These are phyloP conservation scores for Cossypha heuglini DNA, from an alignment of 2,797 vertebrate species.

Conservation along the genomic window DNA sequence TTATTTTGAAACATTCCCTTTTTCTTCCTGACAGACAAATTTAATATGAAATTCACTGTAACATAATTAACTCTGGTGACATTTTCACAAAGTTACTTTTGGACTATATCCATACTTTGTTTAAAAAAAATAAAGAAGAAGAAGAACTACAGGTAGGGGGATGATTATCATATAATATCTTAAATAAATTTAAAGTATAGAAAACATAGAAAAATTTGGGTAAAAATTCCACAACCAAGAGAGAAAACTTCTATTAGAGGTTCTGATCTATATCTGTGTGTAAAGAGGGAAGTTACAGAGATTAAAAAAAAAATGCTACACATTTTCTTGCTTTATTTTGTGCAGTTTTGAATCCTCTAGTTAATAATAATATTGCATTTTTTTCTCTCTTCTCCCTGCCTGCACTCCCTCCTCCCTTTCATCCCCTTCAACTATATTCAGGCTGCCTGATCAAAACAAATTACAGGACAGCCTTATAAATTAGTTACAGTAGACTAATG, in stretches of 20 bases:
- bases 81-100: neutral
- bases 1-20: neutral
- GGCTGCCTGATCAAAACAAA: constrained; percentile 73
- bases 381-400: neutral
- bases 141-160: neutral
- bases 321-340: neutral
- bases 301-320: neutral
- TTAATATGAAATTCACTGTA: neutral
- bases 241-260: neutral
- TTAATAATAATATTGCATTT: constrained; percentile 33
- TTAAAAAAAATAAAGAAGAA: neutral
- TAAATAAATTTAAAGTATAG: neutral
- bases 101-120: neutral
- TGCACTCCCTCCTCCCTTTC: constrained; percentile 29
- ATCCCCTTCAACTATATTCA: constrained; percentile 57
- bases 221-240: neutral
- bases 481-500: constrained; percentile 73
- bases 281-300: neutral
- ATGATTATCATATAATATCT: neutral
- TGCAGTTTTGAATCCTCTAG: constrained; percentile 6
- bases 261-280: neutral
- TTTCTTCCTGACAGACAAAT: neutral
- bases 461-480: constrained; percentile 73
- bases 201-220: neutral
- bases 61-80: neutral